Base-by-base conservation (phyloP, 35 echinoderm and acorn worm species). In the Ophioderma brevispina region DNA sequence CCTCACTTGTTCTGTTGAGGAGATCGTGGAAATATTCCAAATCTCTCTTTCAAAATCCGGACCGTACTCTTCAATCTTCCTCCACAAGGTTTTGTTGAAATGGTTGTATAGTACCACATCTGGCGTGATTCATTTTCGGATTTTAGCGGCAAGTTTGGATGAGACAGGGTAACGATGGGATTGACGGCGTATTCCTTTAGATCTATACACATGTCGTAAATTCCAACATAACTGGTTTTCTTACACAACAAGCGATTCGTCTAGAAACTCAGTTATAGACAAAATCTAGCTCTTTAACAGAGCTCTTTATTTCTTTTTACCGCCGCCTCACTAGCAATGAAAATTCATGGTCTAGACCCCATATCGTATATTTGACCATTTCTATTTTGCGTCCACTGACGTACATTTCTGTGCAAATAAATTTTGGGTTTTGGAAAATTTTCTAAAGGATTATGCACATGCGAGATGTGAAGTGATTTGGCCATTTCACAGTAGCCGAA, bases 291-390 rank as follows among this genome's bases (percentile, higher is more conserved):
- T 88, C 14, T 84, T n/a, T n/a, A 88, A 40, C 87, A 89, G 5
- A 95, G 80, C 25, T 81, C 25, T 32, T 40, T 0, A 19, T 84
- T 76, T 30, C 76, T 50, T 39, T 79, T 37, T 3, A 92, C 81
- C 23, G 77, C 79, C 1, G 21, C 37, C 40, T 70, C 79, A 35
- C 84, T 64, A 17, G 88, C 84, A n/a, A 14, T 91, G 78, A 37
- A 81, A n/a, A 35, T 38, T 87, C n/a, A 40, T 81, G 84, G 25
- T 92, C 90, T 10, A 96, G n/a, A 64, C 0, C 94, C 94, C 0
- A 96, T 81, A 42, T 92, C 94, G 75, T 80, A 96, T 13, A 96
- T 76, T 32, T 96, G 94, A 39, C 90, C 86, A 37, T 96, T 96
- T 35, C 77, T 70, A 30, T 70, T 86, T 39, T 49, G 52, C 18